phyloP scores from a whole-genome alignment of 2,113 vertebrate species.

The Zosterops japonicus region DNA sequence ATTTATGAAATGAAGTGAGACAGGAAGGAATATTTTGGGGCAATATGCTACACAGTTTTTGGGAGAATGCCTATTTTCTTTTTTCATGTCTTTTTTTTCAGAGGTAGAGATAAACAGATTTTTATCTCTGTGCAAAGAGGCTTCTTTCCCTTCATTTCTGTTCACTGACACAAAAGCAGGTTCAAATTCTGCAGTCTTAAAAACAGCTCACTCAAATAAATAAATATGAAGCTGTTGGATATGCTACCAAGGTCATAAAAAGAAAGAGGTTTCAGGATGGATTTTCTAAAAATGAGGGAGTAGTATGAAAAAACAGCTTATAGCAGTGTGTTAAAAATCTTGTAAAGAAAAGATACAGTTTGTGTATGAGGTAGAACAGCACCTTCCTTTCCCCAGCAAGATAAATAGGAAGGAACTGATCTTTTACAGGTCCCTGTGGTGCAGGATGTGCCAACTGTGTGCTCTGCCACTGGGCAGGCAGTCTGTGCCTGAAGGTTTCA shows the following conservation, averaged over 20 bases:
- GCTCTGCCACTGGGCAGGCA: rapidly evolving
- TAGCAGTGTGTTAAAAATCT: not conserved
- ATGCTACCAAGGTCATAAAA: not conserved
- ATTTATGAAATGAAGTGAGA: not conserved
- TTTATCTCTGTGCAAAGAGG: not conserved
- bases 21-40: not conserved
- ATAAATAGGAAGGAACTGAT: not conserved
- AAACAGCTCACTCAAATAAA: not conserved
- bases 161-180: not conserved
- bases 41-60: not conserved
- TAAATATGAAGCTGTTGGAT: not conserved
- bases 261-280: not conserved
- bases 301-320: not conserved
- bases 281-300: not conserved
- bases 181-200: not conserved
- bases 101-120: not conserved
- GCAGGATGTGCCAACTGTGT: not conserved
- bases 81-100: not conserved
- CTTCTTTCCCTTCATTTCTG: not conserved
- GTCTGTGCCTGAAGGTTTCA: not conserved
- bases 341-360: not conserved
- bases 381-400: not conserved
- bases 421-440: not conserved
- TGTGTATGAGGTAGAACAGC: not conserved
- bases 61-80: not conserved